Percentiles rank a stretch among this genome's conserved stretches.
Conservation (phyloP, 2,888 invertebrate species). For the Mythimna loreyi region DNA sequence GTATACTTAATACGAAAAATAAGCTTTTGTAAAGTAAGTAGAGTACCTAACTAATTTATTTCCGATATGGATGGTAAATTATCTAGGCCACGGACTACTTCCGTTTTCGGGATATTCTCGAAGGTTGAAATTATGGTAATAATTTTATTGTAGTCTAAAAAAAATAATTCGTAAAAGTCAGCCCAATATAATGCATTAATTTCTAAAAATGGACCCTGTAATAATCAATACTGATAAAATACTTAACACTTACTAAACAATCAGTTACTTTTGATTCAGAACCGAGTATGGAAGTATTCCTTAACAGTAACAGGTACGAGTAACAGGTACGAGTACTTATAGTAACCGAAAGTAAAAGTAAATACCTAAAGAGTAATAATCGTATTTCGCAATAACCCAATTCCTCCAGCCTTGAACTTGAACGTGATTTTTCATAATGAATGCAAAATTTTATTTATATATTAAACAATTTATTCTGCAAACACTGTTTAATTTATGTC, state of each 20-base stretch:
- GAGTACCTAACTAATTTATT: no score
- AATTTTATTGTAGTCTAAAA: no score
- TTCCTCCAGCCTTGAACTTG: constrained; percentile 44
- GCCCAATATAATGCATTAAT: no score
- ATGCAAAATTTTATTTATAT: constrained; percentile 40
- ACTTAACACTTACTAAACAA: background rate
- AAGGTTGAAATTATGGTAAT: no score
- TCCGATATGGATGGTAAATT: background rate
- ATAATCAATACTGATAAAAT: background rate
- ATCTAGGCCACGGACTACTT: no score
- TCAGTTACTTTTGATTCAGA: background rate
- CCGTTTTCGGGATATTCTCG: no score
- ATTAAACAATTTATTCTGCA: constrained; percentile 48
- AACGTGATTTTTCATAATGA: constrained; percentile 30
- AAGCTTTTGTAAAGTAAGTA: background rate
- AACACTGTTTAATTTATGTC: constrained; percentile 52
- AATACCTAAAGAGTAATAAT: background rate
- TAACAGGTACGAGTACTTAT: no score
- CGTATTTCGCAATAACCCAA: constrained; percentile 4
- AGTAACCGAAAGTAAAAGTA: background rate
- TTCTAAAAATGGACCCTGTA: background rate
- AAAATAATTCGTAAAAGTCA: background rate
- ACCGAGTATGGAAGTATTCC: background rate
- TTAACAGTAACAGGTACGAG: background rate
- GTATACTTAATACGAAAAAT: background rate